Base-by-base conservation (phyloP, 2,797 vertebrate genomes). In the Eleutherodactylus coqui region DNA sequence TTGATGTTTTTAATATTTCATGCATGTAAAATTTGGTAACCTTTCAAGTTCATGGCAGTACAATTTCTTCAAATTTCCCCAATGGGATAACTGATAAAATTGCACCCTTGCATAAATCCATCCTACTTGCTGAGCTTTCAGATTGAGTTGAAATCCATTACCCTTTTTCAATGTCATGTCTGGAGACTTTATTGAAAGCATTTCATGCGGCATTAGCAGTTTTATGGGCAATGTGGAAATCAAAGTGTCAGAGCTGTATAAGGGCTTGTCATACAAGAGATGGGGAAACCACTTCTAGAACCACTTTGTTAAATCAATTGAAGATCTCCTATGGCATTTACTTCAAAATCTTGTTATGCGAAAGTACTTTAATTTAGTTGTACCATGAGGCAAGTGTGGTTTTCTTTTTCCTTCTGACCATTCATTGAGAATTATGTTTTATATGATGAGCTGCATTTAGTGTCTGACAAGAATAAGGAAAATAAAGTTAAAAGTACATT, bases 121-220 rank as follows among this genome's bases (percentile, higher is more conserved):
- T 87, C 53, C 76, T 80, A 81, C 76, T 87, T 87, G 86, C 86
- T 87, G 82, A 87, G 86, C 82, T 84, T 87, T 84, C 55, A 87
- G 76, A 87, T 87, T 84, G 80, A 82, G 81, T 67, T 84, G 82
- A 87, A 87, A 87, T 80, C 82, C 86, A 87, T 87, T 87, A 87
- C 86, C 86, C 86, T 87, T 87, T 86, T 84, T 87, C 86, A 87
- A 87, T 87, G 86, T 87, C 86, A 87, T 87, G 77, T 87, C 86
- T 87, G 77, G 76, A 87, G 86, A 79, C 77, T 84, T 84, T 87
- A 87, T 87, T 87, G 86, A 87, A 87, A 87, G 86, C 86, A 87
- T 84, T 87, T 87, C 86, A 87, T 80, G 86, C 86, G 69, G 82
- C 86, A 87, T 87, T 87, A 87, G 86, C 82, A 87, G 86, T 87